phyloP scores from a whole-genome alignment of 2,888 invertebrate species.

The Scelioninae gen. 2 region DNA sequence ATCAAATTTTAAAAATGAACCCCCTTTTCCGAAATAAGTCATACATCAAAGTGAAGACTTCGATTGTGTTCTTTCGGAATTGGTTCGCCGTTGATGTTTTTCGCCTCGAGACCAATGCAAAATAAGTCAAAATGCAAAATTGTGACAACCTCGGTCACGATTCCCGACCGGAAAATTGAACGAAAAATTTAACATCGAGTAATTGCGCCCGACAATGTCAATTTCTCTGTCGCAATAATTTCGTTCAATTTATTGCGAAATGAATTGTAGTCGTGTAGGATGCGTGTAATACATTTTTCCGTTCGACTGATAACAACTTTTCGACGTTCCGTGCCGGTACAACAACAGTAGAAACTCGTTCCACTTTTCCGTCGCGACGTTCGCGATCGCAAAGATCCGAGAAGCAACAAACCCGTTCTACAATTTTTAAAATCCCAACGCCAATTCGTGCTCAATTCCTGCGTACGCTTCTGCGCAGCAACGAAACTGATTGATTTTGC shows the following conservation, averaged over 20 bases:
- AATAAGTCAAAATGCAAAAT: too few relatives aligned
- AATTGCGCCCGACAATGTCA: conserved; percentile 18
- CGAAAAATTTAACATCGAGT: conserved; percentile 6
- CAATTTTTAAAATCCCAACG: conserved; percentile 6
- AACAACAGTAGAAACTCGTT: conserved; percentile 47
- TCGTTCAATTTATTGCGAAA: conserved; percentile 16
- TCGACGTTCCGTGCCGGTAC: conserved; percentile 33
- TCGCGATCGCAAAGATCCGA: conserved; percentile 19
- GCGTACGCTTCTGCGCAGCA: too few relatives aligned
- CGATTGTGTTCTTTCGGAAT: too few relatives aligned
- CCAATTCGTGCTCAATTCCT: too few relatives aligned
- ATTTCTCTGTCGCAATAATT: conserved; percentile 30
- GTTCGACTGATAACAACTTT: conserved; percentile 46
- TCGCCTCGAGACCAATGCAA: too few relatives aligned
- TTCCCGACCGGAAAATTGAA: conserved; percentile 15
- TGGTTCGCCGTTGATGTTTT: too few relatives aligned
- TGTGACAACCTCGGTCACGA: too few relatives aligned
- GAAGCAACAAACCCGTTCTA: conserved; percentile 41
- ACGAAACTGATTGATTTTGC: too few relatives aligned
- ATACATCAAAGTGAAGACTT: too few relatives aligned
- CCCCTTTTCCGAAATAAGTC: too few relatives aligned
- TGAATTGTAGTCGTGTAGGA: conserved; percentile 23
- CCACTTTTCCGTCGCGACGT: conserved; percentile 45
- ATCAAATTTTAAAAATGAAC: too few relatives aligned
- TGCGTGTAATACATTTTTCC: conserved; percentile 39